phyloP scores from a whole-genome alignment of 1,140 invertebrate species.

The Solenopsis fugax region DNA sequence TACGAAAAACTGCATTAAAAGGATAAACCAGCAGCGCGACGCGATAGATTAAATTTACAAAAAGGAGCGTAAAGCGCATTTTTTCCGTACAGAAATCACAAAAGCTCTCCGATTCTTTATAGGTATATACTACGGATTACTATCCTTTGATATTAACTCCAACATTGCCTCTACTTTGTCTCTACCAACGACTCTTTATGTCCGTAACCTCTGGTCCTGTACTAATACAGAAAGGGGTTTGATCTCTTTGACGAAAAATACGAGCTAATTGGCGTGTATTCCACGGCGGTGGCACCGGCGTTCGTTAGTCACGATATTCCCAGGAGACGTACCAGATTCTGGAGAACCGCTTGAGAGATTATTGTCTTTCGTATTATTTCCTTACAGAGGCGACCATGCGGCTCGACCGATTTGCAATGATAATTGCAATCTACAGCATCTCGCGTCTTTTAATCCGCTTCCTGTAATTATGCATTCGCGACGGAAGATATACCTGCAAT shows the following conservation, averaged over 20 bases:
- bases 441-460: constrained; percentile 8
- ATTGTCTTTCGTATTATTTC: constrained; percentile 58
- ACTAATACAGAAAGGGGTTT: constrained; percentile 61
- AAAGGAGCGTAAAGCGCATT: not conserved
- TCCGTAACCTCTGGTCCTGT: constrained; percentile 46
- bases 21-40: not conserved
- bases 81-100: constrained; percentile 24
- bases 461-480: constrained; percentile 12
- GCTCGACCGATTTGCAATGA: constrained; percentile 17
- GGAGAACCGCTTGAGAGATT: constrained; percentile 53
- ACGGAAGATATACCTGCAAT: not conserved
- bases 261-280: constrained; percentile 61
- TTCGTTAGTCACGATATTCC: constrained; percentile 60
- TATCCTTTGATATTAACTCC: constrained; percentile 63
- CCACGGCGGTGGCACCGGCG: constrained; percentile 32
- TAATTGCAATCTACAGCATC: constrained; percentile 36
- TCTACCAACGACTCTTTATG: constrained; percentile 61
- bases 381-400: constrained; percentile 20
- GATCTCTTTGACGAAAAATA: constrained; percentile 65
- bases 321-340: constrained; percentile 42
- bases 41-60: constrained; percentile 49
- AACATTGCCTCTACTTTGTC: constrained; percentile 54
- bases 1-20: not conserved
- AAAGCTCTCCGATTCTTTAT: constrained; percentile 52
- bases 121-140: constrained; percentile 45